Evolutionary conservation across 2,888 invertebrate genomes (phyloP), one percentile per base, ranked within the genome.

Genomic region (Calameuta idolon): DNA sequence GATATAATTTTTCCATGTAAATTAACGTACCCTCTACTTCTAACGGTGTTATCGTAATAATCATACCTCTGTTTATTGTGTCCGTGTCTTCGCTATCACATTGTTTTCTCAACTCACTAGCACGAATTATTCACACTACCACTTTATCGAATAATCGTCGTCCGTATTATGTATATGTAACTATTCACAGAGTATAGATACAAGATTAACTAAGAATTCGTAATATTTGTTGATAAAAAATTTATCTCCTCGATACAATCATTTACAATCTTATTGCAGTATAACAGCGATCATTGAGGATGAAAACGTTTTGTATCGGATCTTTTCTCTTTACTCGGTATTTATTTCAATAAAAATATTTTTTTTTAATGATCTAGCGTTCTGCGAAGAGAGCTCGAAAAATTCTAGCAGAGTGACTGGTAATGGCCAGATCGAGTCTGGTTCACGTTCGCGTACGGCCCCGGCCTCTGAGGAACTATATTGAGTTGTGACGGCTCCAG

Each of bases 401-500:
- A 33, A 30, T 34, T 40, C 34, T 34, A 4, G 5, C 55, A 34
- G 68, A 55, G 12, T 55, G 55, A 55, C 55, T 55, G 55, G 71
- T 69, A 69, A 30, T 15, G 69, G 31, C 12, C 71, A 34, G 33
- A 34, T 71, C 23, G 33, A 71, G 55, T 55, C 55, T 34, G 71
- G 71, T 71, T 71, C 31, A 34, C 83, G 82, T 81, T 74, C 84
- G 84, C 79, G 77, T 87, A 81, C 83, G 81, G 79, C 85, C 86
- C 86, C 89, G 87, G 89, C 88, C 87, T 87, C 88, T 84, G 88
- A 88, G 87, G 86, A 87, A 90, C 91, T 90, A 90, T 89, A 91
- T 90, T 91, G 91, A 91, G 91, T 90, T 90, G 91, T 90, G 90
- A 91, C 90, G 90, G 90, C 87, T 87, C 83, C 82, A 85, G 83